A percentile compares a stretch with the other conserved stretches of the same genome.
Conservation (phyloP, 1,140 invertebrate genomes). For the Aphis gossypii region DNA sequence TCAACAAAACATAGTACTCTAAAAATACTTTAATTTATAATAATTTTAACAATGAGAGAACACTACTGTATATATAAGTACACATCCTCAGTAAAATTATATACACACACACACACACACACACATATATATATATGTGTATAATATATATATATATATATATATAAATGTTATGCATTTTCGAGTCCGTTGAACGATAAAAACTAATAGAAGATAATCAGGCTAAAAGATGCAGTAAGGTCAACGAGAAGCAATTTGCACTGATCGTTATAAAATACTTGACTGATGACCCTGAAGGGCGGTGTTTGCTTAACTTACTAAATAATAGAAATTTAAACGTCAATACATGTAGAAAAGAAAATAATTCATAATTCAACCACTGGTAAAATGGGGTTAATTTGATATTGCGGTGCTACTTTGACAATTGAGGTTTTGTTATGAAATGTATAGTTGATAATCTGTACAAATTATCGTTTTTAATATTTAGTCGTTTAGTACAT, state of each 20-base stretch:
- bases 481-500: too few species aligned
- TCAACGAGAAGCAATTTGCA: conserved; percentile 29
- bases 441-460: too few species aligned
- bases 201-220: not conserved
- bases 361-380: not conserved
- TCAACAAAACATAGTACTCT: not conserved
- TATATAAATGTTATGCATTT: not conserved
- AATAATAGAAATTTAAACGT: not conserved
- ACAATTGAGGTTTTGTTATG: too few species aligned
- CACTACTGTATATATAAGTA: not conserved
- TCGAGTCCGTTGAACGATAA: not conserved
- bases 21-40: not conserved
- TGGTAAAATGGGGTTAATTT: too few species aligned
- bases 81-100: not conserved
- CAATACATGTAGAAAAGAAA: not conserved
- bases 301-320: not conserved
- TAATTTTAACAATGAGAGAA: not conserved
- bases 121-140: too few species aligned
- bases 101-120: too few species aligned
- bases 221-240: not conserved
- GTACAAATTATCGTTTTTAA: too few species aligned
- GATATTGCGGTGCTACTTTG: too few species aligned
- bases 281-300: not conserved
- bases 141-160: not conserved
- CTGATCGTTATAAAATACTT: not conserved